Conservation (phyloP, 2,797 vertebrate genomes). For the Myiothlypis coronata region DNA sequence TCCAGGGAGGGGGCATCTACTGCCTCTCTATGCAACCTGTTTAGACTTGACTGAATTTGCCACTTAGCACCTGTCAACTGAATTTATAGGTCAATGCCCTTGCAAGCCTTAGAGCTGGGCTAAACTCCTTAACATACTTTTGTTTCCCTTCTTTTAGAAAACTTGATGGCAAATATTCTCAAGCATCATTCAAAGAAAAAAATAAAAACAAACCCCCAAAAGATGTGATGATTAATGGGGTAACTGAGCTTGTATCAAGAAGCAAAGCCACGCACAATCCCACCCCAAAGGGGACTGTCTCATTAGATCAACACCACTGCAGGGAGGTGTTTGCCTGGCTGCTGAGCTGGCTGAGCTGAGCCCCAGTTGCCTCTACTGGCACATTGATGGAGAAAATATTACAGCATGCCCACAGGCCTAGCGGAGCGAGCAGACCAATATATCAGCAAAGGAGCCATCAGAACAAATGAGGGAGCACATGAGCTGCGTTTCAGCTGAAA, state of each 20-base stretch:
- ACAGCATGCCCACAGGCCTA: not conserved
- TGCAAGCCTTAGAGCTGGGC: not conserved
- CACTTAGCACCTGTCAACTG: accelerated
- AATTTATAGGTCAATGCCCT: not conserved
- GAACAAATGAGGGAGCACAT: constrained; percentile 21
- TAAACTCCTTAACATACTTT: not conserved
- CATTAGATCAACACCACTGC: not conserved
- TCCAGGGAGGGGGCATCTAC: not conserved
- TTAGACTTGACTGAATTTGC: not conserved
- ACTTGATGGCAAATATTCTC: not conserved
- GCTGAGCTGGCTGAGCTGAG: not conserved
- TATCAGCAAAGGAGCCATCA: not conserved
- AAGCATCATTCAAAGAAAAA: not conserved
- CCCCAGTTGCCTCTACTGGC: not conserved
- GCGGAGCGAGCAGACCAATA: not conserved
- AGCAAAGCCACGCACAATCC: not conserved
- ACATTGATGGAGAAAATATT: not conserved
- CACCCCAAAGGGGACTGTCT: not conserved
- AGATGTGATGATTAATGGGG: not conserved
- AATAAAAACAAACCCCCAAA: not conserved
- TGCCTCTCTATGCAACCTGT: not conserved
- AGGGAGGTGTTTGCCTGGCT: not conserved
- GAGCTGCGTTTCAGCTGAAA: constrained; percentile 3
- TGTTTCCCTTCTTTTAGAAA: not conserved
- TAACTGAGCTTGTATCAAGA: not conserved